Base-by-base conservation (phyloP, 2,888 invertebrate species). In the Morpho helenor region DNA sequence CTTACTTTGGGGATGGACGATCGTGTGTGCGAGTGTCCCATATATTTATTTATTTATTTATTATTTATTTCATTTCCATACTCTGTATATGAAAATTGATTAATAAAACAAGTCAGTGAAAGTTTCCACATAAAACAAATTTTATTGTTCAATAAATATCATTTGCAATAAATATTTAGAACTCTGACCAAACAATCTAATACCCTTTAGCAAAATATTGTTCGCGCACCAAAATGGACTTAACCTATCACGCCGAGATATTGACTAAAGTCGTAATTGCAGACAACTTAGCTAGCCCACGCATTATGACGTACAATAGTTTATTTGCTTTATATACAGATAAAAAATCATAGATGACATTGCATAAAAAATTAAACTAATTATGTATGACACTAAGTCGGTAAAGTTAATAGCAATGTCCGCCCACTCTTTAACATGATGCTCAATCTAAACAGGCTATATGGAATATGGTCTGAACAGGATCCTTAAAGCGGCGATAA, bases 211-310 rank as follows among this genome's bases (percentile, higher is more conserved):
- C 53, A 49, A 52, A 62, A 53, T 48, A 56, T 56, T 51, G 48
- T 59, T 50, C 56, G 56, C 49, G 59, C 59, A 40, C 52, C 42
- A 47, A 56, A 61, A 43, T 51, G 59, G 50, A n/a, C 43, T 59
- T 62, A 62, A 62, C 61, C 61, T 62, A 56, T 62, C 61, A 62
- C 61, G 61, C 47, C 50, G 43, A 53, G 5, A 9, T 52, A 43
- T 56, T 53, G 59, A 56, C 50, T 44, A 56, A 48, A 51, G 56
- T 48, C 41, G 52, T 48, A 44, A 52, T 45, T 56, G 23, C 41
- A 49, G 7, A 41, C 41, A 47, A 42, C 22, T 41, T 41, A 48
- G 42, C 42, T 2, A 41, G 48, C 55, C 55, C 55, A 55, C 55
- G 44, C 49, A 42, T 8, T 55, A 42, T 55, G 55, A 7, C 43